Evolutionary conservation across 2,797 vertebrate species (phyloP), one percentile per base, ranked within the genome.

Genomic region (Cyclura pinguis): DNA sequence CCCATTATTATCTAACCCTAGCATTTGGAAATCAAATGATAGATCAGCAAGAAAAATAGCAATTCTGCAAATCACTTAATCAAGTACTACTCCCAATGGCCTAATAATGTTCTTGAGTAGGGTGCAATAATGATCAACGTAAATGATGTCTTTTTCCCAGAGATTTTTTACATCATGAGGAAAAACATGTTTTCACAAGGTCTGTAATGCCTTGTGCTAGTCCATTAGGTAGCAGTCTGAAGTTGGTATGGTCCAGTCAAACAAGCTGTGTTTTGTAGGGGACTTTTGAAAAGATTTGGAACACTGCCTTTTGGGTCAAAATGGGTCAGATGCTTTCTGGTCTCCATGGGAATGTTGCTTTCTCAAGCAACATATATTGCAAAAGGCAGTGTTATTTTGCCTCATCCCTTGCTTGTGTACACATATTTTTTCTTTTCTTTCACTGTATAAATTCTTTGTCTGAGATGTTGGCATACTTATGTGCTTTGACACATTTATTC

Each of bases 321-420:
- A 93, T 95, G 89, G 95, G 93, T 96, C 95, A 95, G 91, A 95
- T 96, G 93, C 91, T 93, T 96, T 96, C 93, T 95, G 87, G 77
- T 96, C 96, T 93, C 94, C 94, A 94, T 95, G 94, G 93, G 84
- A 95, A 55, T 96, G 94, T 91, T 92, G 74, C 93, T 95, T 94
- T 96, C 94, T 96, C 93, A 93, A 95, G 92, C 94, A 96, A 95
- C 84, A 0, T 95, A 92, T 91, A 88, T 89, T 96, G 95, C 95
- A 96, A 95, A 95, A 92, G 88, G 86, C 73, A 92, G 82, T 85
- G 84, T 92, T 95, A 94, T 93, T 94, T 96, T 96, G 88, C 84
- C 86, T 87, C 80, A 80, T 94, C 91, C 91, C 62, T 91, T 87
- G 91, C 93, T 80, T 94, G 88, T 87, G 90, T 88, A 42, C 91